phyloP scores from a whole-genome alignment of 2,797 vertebrate genomes.

The Columba guinea region DNA sequence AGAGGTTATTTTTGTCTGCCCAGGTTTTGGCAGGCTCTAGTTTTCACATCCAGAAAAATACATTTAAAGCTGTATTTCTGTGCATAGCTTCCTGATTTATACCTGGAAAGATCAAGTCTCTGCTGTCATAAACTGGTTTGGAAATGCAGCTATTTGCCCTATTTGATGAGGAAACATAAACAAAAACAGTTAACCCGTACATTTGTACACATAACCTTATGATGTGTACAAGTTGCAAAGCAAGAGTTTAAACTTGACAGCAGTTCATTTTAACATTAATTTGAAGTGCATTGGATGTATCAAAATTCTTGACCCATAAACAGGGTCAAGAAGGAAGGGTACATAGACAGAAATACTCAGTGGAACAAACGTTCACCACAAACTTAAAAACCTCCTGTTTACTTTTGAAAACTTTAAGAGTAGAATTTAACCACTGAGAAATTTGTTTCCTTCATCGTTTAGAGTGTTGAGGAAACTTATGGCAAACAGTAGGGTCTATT shows the following conservation, averaged over 20 bases:
- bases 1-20: neutral
- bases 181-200: neutral
- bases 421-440: neutral
- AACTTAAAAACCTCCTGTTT: neutral
- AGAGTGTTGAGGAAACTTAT: neutral
- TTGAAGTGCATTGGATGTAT: neutral
- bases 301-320: neutral
- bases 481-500: neutral
- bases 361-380: neutral
- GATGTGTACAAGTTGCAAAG: neutral
- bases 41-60: neutral
- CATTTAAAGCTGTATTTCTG: neutral
- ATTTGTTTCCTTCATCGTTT: neutral
- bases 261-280: neutral
- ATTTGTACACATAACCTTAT: neutral
- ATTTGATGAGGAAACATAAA: neutral
- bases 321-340: neutral
- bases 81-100: neutral
- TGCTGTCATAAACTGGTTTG: neutral
- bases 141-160: neutral
- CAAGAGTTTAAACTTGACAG: neutral
- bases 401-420: neutral
- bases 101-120: neutral
- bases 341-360: neutral
- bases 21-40: neutral